These are phyloP conservation scores for Notospermus geniculatus DNA, from an alignment of 1,140 invertebrate species.

Conservation along the genomic window DNA sequence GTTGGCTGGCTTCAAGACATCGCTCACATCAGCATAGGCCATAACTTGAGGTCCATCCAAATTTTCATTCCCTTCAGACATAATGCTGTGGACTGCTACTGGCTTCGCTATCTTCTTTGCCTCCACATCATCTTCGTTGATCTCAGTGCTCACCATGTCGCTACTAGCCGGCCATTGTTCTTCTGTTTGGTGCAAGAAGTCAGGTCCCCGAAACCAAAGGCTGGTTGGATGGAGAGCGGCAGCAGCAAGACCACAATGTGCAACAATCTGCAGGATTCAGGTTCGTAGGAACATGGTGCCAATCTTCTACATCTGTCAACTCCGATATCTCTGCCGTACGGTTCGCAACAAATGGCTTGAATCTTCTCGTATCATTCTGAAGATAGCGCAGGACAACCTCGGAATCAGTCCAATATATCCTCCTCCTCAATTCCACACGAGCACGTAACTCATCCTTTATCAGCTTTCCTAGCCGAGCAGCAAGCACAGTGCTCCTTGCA, in stretches of 20 bases:
- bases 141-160: too few relatives aligned
- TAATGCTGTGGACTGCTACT: too few relatives aligned
- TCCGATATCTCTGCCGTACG: slow-evolving; percentile 47
- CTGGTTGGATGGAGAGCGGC: background rate
- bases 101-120: too few relatives aligned
- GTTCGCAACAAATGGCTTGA: slow-evolving; percentile 54
- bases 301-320: slow-evolving; percentile 21
- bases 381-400: slow-evolving; percentile 18
- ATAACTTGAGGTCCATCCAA: too few relatives aligned
- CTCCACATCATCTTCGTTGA: too few relatives aligned
- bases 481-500: slow-evolving; percentile 6
- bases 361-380: slow-evolving; percentile 9
- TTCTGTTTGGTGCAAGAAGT: background rate
- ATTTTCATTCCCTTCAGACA: too few relatives aligned
- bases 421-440: background rate
- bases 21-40: too few relatives aligned
- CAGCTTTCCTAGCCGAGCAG: background rate
- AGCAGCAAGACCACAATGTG: slow-evolving; percentile 14
- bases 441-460: background rate
- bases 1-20: too few relatives aligned
- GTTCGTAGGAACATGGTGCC: slow-evolving; percentile 31
- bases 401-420: background rate
- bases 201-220: background rate
- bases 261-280: slow-evolving; percentile 33
- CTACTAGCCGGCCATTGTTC: background rate